These are phyloP conservation scores for Amphipyra tragopoginis DNA, from an alignment of 2,888 invertebrate genomes.

Conservation along the genomic window DNA sequence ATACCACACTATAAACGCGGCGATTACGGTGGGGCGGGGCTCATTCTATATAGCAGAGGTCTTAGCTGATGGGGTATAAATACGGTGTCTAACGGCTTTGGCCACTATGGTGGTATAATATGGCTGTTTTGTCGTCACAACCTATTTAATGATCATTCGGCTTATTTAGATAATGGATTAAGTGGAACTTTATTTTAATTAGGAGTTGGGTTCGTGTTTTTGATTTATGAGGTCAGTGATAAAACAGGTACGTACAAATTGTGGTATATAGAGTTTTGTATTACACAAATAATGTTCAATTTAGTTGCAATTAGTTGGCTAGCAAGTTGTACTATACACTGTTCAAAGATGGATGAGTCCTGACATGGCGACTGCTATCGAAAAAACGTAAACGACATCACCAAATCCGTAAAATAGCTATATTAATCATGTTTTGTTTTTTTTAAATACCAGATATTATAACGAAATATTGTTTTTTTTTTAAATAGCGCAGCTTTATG, in stretches of 20 bases:
- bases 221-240: conserved; percentile 11
- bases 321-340: no score
- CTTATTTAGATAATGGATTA: conserved; percentile 54
- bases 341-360: no score
- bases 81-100: conserved; percentile 13
- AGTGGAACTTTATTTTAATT: conserved; percentile 43
- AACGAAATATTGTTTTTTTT: no score
- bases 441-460: no score
- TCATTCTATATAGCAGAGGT: not conserved
- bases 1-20: not conserved
- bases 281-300: no score
- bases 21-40: not conserved
- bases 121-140: conserved; percentile 43
- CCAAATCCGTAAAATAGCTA: no score
- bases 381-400: no score
- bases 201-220: conserved; percentile 8
- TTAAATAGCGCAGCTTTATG: no score
- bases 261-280: no score
- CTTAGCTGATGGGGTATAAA: conserved; percentile 33
- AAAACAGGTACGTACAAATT: not conserved
- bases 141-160: conserved; percentile 38
- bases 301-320: no score
- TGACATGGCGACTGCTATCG: no score
- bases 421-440: no score
- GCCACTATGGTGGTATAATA: conserved; percentile 21